phyloP scores from a whole-genome alignment of 2,888 invertebrate genomes.

The Sericinus montela region DNA sequence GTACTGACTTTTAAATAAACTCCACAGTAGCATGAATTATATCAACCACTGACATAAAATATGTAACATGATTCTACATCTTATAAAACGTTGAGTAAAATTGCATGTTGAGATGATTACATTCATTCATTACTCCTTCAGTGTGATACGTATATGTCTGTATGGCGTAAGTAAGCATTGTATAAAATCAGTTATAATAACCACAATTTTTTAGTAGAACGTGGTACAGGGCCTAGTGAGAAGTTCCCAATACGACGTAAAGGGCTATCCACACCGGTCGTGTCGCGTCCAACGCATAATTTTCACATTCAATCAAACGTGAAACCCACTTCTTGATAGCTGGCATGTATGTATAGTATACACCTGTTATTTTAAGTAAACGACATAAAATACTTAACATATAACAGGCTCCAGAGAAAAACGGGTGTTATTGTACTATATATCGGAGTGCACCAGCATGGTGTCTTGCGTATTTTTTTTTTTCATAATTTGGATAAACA shows the following conservation, averaged over 20 bases:
- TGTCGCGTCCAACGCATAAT: conserved; percentile 44
- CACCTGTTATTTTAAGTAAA: not conserved
- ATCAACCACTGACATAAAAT: conserved; percentile 8
- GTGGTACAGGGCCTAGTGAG: conserved; percentile 13
- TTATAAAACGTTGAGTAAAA: not conserved
- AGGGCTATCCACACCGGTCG: conserved; percentile 18
- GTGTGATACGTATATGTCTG: not conserved
- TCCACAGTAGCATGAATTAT: conserved; percentile 18
- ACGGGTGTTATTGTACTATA: too few relatives aligned
- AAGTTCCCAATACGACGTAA: conserved; percentile 10
- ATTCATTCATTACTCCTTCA: conserved; percentile 3
- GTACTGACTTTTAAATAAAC: conserved; percentile 19
- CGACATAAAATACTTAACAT: too few relatives aligned
- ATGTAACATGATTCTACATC: not conserved
- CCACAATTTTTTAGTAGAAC: too few relatives aligned
- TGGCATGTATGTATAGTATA: conserved; percentile 41
- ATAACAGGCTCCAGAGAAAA: too few relatives aligned
- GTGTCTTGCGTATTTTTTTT: too few relatives aligned
- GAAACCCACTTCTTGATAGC: conserved; percentile 42
- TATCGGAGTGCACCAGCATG: too few relatives aligned
- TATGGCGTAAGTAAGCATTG: not conserved
- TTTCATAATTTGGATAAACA: too few relatives aligned
- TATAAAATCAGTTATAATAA: not conserved
- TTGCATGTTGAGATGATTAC: not conserved
- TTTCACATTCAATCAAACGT: conserved; percentile 61